Conservation (phyloP, 2,888 invertebrate genomes). For the Drosophila colorata region DNA sequence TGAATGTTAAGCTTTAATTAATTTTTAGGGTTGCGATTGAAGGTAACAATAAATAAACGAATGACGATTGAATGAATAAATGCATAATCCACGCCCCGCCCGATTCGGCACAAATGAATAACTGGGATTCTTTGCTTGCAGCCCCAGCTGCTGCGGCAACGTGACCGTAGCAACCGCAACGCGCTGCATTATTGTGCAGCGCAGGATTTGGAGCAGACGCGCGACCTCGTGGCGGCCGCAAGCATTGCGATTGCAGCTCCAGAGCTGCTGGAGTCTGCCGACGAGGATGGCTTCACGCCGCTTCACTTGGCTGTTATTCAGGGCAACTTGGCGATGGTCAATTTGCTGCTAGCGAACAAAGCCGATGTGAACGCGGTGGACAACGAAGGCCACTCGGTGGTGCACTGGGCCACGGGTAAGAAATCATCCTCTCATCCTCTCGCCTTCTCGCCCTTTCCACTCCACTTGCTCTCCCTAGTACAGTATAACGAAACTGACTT, state of each 20-base stretch:
- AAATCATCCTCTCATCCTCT: constrained; percentile 10
- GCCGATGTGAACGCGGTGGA: constrained; percentile 96
- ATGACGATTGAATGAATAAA: constrained; percentile 2
- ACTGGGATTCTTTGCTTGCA: constrained; percentile 75
- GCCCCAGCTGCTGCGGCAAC: constrained; percentile 88
- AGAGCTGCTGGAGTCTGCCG: constrained; percentile 92
- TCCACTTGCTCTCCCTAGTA: too few relatives aligned
- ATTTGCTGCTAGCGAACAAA: constrained; percentile 93
- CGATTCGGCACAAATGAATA: constrained; percentile 21
- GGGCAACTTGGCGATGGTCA: constrained; percentile 94
- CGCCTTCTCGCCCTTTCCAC: too few relatives aligned
- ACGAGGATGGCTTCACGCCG: constrained; percentile 97
- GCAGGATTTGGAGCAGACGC: constrained; percentile 78
- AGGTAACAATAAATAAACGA: constrained; percentile 1
- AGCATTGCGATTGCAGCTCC: constrained; percentile 95
- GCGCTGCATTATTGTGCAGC: constrained; percentile 96
- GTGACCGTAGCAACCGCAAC: constrained; percentile 93
- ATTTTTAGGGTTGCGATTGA: constrained; percentile 2
- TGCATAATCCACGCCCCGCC: constrained; percentile 21
- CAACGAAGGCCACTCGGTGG: constrained; percentile 96
- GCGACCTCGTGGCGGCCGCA: constrained; percentile 88
- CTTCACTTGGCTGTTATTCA: constrained; percentile 98
- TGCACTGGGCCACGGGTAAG: constrained; percentile 99
- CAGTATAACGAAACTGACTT: not conserved
- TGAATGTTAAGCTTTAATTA: constrained; percentile 15